Evolutionary conservation across 1,140 invertebrate species (phyloP), one percentile per base, ranked within the genome.

Genomic region (Drosophila takahashii): DNA sequence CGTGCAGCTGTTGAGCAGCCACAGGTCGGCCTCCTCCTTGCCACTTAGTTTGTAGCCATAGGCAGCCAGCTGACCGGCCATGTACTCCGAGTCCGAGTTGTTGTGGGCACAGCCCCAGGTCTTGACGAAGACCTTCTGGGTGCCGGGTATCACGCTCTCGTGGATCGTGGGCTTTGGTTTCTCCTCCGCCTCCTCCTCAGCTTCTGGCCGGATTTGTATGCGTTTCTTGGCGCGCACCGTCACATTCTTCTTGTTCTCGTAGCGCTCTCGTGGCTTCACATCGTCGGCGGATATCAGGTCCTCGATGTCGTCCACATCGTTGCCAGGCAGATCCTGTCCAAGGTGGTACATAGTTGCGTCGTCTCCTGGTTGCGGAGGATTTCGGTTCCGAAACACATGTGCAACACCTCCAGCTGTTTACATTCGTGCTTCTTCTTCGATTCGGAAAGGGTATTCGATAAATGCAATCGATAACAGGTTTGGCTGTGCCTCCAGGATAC

Each of bases 101-200:
- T 99, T 99, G 92, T 99, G 98, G 4, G 98, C 96, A 92, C 98
- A 99, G 11, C 98, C 98, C 98, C 98, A 99, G 50, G 98, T 99
- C 93, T 98, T 98, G 0, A 99, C 94, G 92, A 96, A 99, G 48
- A 99, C 95, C 66, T 94, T 97, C 91, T 98, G 97, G 0, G 96
- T 97, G n/a, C 97, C 98, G 92, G 96, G 96, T 51, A 97, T 95
- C 57, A 96, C 93, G 91, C 95, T 96, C 60, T 93, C 92, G 90
- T 52, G 75, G 51, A 81, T 92, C 0, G 83, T 54, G 36, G 91
- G 77, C 51, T 81, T 69, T 11, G 90, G 57, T 11, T 15, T 51
- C 22, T 90, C 77, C 39, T 58, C n/a, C n/a, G n/a, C 34, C n/a
- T 53, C 53, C 57, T 69, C 62, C 8, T 73, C 67, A 4, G 27